Percentiles rank a stretch among this genome's conserved stretches.
These are phyloP conservation scores for Agrochola macilenta DNA, from an alignment of 2,888 invertebrate species.

Conservation along the genomic window DNA sequence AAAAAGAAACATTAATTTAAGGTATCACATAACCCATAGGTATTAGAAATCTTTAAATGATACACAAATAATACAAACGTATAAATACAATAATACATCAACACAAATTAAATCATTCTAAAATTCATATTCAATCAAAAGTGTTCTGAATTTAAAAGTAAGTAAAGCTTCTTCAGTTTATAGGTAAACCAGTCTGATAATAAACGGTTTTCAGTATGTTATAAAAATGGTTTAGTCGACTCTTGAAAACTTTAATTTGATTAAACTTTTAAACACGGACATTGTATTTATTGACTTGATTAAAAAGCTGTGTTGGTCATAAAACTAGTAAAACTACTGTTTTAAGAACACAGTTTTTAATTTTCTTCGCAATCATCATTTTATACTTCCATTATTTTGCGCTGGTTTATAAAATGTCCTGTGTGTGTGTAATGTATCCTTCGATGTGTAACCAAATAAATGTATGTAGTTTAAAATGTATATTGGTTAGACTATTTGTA, in stretches of 20 bases:
- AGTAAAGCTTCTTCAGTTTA: background rate
- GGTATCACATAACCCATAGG: no score
- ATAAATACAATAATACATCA: no score
- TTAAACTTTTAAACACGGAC: background rate
- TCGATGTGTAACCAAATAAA: background rate
- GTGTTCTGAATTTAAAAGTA: background rate
- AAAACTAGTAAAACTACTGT: background rate
- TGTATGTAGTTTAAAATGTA: background rate
- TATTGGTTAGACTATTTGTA: background rate
- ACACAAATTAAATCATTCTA: no score
- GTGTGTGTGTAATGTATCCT: no score
- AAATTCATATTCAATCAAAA: background rate
- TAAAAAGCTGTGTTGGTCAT: no score
- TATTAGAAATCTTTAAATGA: no score
- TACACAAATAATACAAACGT: no score
- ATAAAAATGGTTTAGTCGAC: background rate
- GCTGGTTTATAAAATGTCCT: background rate
- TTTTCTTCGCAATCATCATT: background rate
- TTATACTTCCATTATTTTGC: background rate
- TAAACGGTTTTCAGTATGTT: slow-evolving; percentile 27
- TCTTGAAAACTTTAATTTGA: background rate
- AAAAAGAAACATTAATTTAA: no score
- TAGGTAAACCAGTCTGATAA: background rate
- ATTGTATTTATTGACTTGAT: no score
- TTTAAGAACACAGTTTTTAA: background rate